Base-by-base conservation (phyloP, 2,888 invertebrate species). In the Mythimna loreyi region DNA sequence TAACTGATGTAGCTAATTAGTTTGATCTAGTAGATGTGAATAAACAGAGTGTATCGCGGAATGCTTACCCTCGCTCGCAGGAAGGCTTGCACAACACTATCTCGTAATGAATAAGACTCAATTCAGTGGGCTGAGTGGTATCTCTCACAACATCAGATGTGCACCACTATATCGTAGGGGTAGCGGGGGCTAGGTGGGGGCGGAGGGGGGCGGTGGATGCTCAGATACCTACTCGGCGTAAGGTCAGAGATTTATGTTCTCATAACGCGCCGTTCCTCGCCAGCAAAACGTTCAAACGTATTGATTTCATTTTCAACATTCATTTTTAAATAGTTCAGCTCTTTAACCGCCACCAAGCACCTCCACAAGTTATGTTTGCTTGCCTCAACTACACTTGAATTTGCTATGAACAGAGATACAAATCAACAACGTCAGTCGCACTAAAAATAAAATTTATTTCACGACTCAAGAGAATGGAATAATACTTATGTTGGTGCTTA, bases 171-270 rank as follows among this genome's bases (percentile, higher is more conserved):
- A 91, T 90, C 86, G 87, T 85, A 85, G 75, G 75, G 78, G 83
- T 78, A 81, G 81, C 57, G 77, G 82, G 86, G 71, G 77, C n/a
- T 19, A n/a, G 19, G 43, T 19, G 7, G 19, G n/a, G 7, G 43
- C 19, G 6, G 36, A 78, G 81, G 72, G 30, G 30, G 13, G 28
- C 23, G 36, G 19, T 11, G 84, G 80, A 81, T 30, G 30, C 25
- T 45, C 80, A 78, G 85, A 83, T 83, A 81, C 55, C 55, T 55
- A 55, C 85, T 85, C 87, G 90, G 89, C 87, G 91, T 92, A 92
- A 92, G 90, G 89, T 91, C 86, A 83, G 90, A 92, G 93, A 95
- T 95, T 95, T 95, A 95, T 94, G 91, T 87, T 86, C 92, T 92
- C 94, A 93, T 95, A 95, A 94, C 91, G 90, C 87, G 89, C 89